Base-by-base conservation (phyloP, 2,888 invertebrate genomes). In the Liposcelis brunnea region DNA sequence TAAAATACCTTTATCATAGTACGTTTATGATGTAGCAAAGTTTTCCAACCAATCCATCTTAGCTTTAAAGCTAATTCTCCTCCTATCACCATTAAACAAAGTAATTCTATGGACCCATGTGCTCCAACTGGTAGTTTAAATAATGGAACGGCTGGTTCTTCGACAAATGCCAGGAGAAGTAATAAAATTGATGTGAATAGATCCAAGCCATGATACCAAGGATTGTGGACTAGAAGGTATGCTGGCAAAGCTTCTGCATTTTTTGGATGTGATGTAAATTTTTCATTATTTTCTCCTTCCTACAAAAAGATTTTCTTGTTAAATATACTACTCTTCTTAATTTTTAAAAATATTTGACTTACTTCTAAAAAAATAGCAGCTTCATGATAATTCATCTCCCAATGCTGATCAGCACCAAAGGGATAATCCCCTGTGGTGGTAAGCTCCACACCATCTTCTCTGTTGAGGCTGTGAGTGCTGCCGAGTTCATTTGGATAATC, bases 271-370 rank as follows among this genome's bases (percentile, higher is more conserved):
- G 85, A 84, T 60, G 82, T 82, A 59, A 87, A 89, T 62, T 89
- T 87, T 61, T 87, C 89, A 64, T 89, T 90, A 61, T 89, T 87
- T 60, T 77, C 72, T 31, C 89, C 89, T 72, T 89, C 89, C 81
- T 86, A 62, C 40, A 66, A 65, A 51, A 47, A 31, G n/a, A n/a
- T n/a, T n/a, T n/a, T n/a, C n/a, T 18, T 10, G 19, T 1, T 15
- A 12, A 42, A 26, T 45, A 14, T 32, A 11, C 12, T 4, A 16
- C 38, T 12, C 15, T 16, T 46, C 12, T 32, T 7, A 16, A 12
- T 15, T 11, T 11, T 15, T 14, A 2, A 43, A 18, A 40, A 40
- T 2, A n/a, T 16, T 8, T 10, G 21, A 40, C 38, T 50, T 64
- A 80, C 82, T 71, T 85, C 83, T 55, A 89, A 68, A 64, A 80